A percentile compares a stretch with the other conserved stretches of the same genome.
These are phyloP conservation scores for Trachelus tabidus DNA, from an alignment of 2,888 invertebrate genomes.

Conservation along the genomic window DNA sequence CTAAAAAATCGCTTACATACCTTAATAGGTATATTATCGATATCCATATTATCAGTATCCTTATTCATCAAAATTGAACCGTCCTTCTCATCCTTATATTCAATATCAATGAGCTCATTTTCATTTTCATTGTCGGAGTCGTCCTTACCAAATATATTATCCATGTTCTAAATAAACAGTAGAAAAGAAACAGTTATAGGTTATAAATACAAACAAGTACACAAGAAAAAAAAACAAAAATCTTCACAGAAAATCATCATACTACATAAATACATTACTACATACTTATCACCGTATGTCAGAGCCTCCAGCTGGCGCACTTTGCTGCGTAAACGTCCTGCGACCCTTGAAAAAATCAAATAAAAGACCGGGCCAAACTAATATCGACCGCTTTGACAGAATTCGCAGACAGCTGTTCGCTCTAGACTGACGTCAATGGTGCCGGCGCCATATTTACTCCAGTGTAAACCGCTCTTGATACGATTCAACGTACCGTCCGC, in stretches of 20 bases:
- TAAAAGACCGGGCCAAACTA: background rate
- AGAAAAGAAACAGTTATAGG: background rate
- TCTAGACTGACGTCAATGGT: background rate
- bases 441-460: background rate
- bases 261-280: background rate
- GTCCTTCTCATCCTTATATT: constrained; percentile 37
- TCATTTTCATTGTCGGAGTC: constrained; percentile 56
- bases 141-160: constrained; percentile 55
- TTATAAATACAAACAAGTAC: background rate
- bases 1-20: constrained; percentile 21
- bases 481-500: background rate
- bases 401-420: background rate
- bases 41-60: constrained; percentile 38
- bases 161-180: constrained; percentile 34
- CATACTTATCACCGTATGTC: background rate
- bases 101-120: constrained; percentile 41
- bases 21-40: constrained; percentile 37
- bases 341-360: background rate
- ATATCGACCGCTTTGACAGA: background rate
- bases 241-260: background rate
- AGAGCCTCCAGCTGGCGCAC: background rate
- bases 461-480: background rate
- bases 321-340: background rate
- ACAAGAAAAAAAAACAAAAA: background rate
- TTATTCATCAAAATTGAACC: constrained; percentile 15